Base-by-base conservation (phyloP, 2,797 vertebrate genomes). In the Falco biarmicus region DNA sequence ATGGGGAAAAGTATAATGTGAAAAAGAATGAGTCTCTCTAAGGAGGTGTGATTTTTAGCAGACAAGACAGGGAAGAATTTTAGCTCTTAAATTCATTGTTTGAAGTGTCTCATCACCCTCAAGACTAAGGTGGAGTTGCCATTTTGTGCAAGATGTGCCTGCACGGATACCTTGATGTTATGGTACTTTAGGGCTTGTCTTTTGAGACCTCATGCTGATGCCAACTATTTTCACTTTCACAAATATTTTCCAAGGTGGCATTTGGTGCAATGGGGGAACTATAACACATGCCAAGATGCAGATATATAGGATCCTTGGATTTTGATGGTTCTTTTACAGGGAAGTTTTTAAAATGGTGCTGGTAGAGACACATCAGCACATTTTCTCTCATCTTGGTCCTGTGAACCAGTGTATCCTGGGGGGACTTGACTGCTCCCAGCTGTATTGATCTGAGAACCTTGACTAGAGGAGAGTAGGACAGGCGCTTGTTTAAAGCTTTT, bases 11-110 rank as follows among this genome's bases (percentile, higher is more conserved):
- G 24, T 66, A 50, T 59, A 75, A 73, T 0, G 9, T n/a, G 77
- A 29, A 83, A 82, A 87, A 41, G 73, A 92, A 61, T 12, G 28
- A 43, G 51, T n/a, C 13, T 90, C 79, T 87, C 85, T 85, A 43
- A 80, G 79, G 87, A 89, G 60, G 10, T 60, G 12, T 4, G n/a
- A 80, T 18, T 87, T 94, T 88, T 74, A 83, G 82, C 32, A 96
- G 85, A 26, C 15, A 50, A 76, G 31, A 74, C 26, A 51, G 51
- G 21, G 39, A 91, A 85, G 56, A 95, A 66, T n/a, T 91, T 80
- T 29, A 83, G 64, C 41, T 83, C 34, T 74, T 77, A 37, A 77
- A 53, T 82, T 92, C 15, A 19, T 88, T 57, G 74, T 96, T 78
- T 93, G 80, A 91, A 91, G 48, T 66, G 64, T 80, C n/a, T 31